These are phyloP conservation scores for Pterobdella sp. DNA, from an alignment of 2,888 invertebrate species.

Conservation along the genomic window DNA sequence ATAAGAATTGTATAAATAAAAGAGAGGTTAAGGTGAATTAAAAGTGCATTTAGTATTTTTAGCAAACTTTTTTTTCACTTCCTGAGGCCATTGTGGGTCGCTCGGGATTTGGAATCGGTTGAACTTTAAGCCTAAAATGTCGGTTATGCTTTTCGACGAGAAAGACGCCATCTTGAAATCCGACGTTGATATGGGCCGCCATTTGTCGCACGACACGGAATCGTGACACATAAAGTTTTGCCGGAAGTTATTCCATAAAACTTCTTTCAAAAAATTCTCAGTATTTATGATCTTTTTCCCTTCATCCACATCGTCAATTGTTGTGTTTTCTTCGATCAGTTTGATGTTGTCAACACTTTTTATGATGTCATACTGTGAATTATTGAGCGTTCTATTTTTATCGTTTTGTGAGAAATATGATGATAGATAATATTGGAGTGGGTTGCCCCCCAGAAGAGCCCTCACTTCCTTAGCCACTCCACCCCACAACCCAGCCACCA, in stretches of 20 bases:
- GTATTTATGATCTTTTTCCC: not conserved
- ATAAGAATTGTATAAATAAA: too few species aligned
- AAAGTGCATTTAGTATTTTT: not conserved
- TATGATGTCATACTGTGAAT: too few species aligned
- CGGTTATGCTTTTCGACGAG: not conserved
- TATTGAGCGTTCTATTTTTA: too few species aligned
- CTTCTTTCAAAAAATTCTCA: not conserved
- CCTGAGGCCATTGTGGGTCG: not conserved
- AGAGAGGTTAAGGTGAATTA: too few species aligned
- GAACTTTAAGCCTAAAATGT: not conserved
- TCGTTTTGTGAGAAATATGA: not conserved
- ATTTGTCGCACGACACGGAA: not conserved
- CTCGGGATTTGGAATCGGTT: not conserved
- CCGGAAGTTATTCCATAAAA: not conserved
- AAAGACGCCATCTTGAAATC: not conserved
- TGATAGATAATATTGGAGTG: not conserved
- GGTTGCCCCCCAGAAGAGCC: not conserved
- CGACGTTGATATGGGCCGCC: not conserved
- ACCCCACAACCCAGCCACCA: conserved; percentile 15
- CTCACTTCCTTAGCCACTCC: not conserved
- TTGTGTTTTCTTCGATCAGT: not conserved
- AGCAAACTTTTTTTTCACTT: not conserved
- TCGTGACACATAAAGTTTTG: not conserved
- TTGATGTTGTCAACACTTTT: not conserved
- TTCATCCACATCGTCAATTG: not conserved